Base-by-base conservation (phyloP, 2,888 invertebrate genomes). In the Drosophila formosana region DNA sequence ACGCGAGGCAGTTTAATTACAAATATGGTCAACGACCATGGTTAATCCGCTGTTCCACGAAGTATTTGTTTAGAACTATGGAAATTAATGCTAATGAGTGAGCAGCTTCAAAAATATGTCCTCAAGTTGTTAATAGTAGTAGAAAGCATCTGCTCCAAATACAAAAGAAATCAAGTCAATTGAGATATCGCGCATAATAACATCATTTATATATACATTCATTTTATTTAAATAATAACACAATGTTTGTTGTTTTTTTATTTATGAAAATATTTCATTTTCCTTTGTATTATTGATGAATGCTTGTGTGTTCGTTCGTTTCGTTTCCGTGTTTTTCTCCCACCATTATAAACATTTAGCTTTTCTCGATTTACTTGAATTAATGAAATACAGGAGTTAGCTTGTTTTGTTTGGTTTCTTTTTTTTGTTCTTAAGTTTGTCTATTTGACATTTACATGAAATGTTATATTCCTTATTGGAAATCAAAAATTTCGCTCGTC, bases 201-300 rank as follows among this genome's bases (percentile, higher is more conserved):
- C 78, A 69, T 76, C 70, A 73, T 76, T 80, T 82, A 81, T 86
- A 83, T 89, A 83, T 89, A 89, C 84, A 84, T 78, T 66, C 43
- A 57, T 73, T 82, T 90, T 85, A 89, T 90, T 89, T 80, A 89
- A 89, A 90, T 90, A 88, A 90, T 90, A 90, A 89, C 89, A 90
- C 88, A 85, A 66, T 73, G 61, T 73, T 84, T 75, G 57, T 68
- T 79, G 46, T 70, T 74, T 75, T 84, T 79, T 71, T 80, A 75
- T 78, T 83, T 90, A 90, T 77, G 90, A 89, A 90, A 90, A 90
- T 89, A 90, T 79, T 90, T 77, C 71, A 79, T 75, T 80, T 78
- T 74, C 69, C 67, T 56, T 76, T 72, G 62, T 71, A 60, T 55
- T 68, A 53, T 67, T 61, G 67, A 68, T 73, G 73, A 68, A 72